These are phyloP conservation scores for Pempheris klunzingeri DNA, from an alignment of 2,797 vertebrate genomes.

Conservation along the genomic window DNA sequence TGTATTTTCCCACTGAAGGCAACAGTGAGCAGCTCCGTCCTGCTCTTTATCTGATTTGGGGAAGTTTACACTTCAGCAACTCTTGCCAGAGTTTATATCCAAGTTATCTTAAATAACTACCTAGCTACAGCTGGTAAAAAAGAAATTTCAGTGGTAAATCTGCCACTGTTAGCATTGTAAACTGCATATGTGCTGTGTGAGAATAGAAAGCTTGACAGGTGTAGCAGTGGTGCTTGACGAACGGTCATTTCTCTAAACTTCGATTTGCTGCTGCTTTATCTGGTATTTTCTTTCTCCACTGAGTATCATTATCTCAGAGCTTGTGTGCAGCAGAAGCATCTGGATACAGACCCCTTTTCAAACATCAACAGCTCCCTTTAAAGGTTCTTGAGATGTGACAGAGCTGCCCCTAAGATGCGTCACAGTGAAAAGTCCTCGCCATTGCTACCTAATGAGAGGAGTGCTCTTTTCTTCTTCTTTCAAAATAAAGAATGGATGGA, in stretches of 20 bases:
- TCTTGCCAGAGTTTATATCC: neutral
- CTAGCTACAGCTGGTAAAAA: neutral
- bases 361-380: constrained; percentile 35
- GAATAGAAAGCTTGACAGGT: constrained; percentile 14
- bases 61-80: neutral
- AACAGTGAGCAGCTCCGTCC: neutral
- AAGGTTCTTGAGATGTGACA: constrained; percentile 37
- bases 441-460: constrained; percentile 54
- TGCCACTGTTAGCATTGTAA: neutral
- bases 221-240: neutral
- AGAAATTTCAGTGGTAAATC: neutral
- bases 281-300: neutral
- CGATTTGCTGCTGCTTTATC: neutral
- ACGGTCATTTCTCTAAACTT: constrained; percentile 11
- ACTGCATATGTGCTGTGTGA: neutral
- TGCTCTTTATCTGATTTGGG: neutral
- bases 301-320: constrained; percentile 51
- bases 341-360: constrained; percentile 10
- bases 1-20: neutral
- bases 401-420: constrained; percentile 26
- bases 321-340: constrained; percentile 4
- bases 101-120: neutral
- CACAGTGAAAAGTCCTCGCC: constrained; percentile 49
- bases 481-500: constrained; percentile 68
- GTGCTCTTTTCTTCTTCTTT: constrained; percentile 35